Percentiles rank a stretch among this genome's conserved stretches.
Evolutionary conservation across 2,888 invertebrate species (phyloP).

Genomic region (Mamestra brassicae): DNA sequence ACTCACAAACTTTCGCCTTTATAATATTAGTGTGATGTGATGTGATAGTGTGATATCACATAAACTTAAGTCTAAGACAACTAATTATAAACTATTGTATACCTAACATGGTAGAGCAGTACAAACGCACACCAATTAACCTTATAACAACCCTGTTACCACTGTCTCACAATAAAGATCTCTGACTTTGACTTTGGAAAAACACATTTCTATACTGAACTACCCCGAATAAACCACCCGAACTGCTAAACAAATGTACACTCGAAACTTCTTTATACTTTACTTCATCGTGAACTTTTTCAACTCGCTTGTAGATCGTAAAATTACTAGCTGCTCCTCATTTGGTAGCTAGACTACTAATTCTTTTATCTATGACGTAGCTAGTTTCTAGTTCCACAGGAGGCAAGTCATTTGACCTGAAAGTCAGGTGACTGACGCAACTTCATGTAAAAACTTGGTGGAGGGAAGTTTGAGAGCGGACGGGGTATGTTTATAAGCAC

Average conservation of each 20-base stretch:
- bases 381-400: slow-evolving; percentile 22
- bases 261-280: background rate
- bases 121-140: no score
- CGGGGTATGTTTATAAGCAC: no score
- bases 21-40: no score
- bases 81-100: no score
- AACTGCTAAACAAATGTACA: background rate
- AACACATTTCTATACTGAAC: background rate
- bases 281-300: background rate
- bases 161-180: no score
- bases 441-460: slow-evolving; percentile 2
- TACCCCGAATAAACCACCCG: background rate
- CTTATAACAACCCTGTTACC: no score
- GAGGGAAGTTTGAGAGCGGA: no score
- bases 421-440: background rate
- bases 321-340: slow-evolving; percentile 22
- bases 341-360: background rate
- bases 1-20: no score
- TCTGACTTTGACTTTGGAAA: no score
- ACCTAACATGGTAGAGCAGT: no score
- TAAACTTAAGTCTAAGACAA: no score
- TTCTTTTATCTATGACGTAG: slow-evolving; percentile 14
- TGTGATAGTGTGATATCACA: no score
- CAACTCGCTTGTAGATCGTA: slow-evolving; percentile 1
- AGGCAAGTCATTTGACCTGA: slow-evolving; percentile 15